A percentile compares a stretch with the other conserved stretches of the same genome.
These are phyloP conservation scores for Lepus americanus DNA, from an alignment of 2,113 vertebrate genomes.

Conservation along the genomic window DNA sequence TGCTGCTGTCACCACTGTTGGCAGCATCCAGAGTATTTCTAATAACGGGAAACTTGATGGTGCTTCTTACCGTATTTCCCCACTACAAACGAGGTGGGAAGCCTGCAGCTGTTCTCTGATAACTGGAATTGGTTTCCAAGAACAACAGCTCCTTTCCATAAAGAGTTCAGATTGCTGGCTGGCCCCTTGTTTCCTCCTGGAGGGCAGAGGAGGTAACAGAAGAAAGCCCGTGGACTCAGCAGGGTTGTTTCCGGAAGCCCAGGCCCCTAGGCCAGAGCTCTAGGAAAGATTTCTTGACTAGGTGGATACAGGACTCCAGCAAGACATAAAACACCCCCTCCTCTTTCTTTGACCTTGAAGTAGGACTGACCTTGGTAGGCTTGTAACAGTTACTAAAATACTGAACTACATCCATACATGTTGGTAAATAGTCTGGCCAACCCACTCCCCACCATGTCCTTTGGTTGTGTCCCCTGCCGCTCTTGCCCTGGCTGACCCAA, in stretches of 20 bases:
- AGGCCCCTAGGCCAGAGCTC: too few relatives aligned
- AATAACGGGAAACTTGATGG: neutral
- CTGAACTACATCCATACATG: neutral
- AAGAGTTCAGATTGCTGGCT: neutral
- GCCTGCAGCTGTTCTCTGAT: neutral
- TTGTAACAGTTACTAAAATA: neutral
- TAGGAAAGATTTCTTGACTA: neutral
- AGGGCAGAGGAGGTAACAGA: neutral
- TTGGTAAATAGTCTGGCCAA: neutral
- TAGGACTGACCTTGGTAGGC: neutral
- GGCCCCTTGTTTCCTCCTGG: fast-evolving
- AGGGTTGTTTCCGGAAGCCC: neutral
- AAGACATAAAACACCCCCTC: neutral
- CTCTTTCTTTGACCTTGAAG: neutral
- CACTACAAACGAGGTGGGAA: neutral
- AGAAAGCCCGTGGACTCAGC: neutral
- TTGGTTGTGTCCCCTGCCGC: neutral
- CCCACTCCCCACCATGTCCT: too few relatives aligned
- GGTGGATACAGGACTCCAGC: neutral
- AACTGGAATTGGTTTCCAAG: neutral
- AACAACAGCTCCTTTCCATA: neutral
- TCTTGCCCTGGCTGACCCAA: neutral
- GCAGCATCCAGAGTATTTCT: neutral
- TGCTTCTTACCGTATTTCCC: neutral
- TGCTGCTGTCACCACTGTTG: neutral